Conservation (phyloP, 2,113 vertebrate genomes). For the Sinocyclocheilus rhinocerous region DNA sequence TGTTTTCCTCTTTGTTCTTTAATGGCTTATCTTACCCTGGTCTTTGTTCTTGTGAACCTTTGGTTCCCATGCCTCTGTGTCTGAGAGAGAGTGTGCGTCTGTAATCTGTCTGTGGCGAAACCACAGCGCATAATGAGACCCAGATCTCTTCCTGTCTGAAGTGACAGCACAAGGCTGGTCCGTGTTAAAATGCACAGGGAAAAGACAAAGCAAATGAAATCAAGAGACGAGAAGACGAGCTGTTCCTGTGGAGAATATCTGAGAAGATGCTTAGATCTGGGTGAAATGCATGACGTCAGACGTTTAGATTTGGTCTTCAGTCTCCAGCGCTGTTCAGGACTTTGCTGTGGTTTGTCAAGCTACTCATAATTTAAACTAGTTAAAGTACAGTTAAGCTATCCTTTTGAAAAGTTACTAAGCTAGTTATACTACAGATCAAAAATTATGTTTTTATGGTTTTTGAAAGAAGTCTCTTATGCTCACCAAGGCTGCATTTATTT, state of each 20-base stretch:
- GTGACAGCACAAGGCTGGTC: neutral
- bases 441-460: no score
- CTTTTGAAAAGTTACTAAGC: neutral
- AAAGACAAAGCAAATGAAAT: neutral
- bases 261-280: neutral
- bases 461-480: no score
- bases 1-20: slow-evolving; percentile 30
- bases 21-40: slow-evolving; percentile 42
- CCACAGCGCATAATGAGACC: slow-evolving; percentile 20
- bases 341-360: neutral
- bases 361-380: neutral
- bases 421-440: neutral
- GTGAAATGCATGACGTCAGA: neutral
- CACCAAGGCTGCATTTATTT: no score
- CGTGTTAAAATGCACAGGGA: neutral
- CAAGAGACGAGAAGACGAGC: neutral
- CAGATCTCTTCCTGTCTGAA: slow-evolving; percentile 48
- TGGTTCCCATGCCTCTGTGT: slow-evolving; percentile 43
- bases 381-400: neutral
- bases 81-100: neutral
- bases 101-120: slow-evolving; percentile 20
- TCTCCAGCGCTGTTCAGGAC: neutral
- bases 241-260: neutral
- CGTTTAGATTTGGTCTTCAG: neutral
- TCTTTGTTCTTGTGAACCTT: slow-evolving; percentile 27